phyloP scores from a whole-genome alignment of 2,888 invertebrate species.

The Pachliopta kotzebuea region DNA sequence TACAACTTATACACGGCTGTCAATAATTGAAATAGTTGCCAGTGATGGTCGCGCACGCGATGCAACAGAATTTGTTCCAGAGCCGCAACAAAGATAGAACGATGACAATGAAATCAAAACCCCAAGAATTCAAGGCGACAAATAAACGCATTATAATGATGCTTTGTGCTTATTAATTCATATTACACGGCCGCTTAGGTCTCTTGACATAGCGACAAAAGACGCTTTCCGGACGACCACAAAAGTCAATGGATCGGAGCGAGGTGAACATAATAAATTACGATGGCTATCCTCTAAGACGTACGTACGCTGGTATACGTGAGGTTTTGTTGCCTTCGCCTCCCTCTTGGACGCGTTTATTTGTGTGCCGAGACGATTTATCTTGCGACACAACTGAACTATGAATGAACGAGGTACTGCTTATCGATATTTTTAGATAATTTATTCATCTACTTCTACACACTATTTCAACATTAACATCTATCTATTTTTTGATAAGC shows the following conservation, averaged over 20 bases:
- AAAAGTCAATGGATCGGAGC: conserved; percentile 73
- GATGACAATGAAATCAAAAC: conserved; percentile 56
- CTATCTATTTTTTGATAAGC: too few relatives aligned
- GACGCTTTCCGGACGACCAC: conserved; percentile 65
- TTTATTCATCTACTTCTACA: conserved; percentile 18
- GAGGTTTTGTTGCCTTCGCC: conserved; percentile 62
- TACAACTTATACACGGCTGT: neutral
- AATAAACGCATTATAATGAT: conserved; percentile 73
- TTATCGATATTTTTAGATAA: conserved; percentile 53
- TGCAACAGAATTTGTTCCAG: conserved; percentile 72
- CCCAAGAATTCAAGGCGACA: conserved; percentile 61
- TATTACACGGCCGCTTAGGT: conserved; percentile 77
- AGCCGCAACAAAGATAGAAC: conserved; percentile 46
- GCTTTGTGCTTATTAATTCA: conserved; percentile 80
- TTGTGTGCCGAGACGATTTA: conserved; percentile 73
- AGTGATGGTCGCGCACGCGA: conserved; percentile 63
- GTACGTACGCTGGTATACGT: conserved; percentile 50
- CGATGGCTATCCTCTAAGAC: conserved; percentile 62
- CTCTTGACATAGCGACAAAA: conserved; percentile 71
- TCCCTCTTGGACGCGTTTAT: conserved; percentile 61
- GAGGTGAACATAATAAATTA: conserved; percentile 76
- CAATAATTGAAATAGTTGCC: conserved; percentile 43
- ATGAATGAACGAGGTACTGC: conserved; percentile 72
- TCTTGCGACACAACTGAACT: conserved; percentile 68
- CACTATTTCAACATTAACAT: too few relatives aligned